A percentile compares a stretch with the other conserved stretches of the same genome.
phyloP scores from a whole-genome alignment of 2,113 vertebrate species.

The Pontoporia blainvillei region DNA sequence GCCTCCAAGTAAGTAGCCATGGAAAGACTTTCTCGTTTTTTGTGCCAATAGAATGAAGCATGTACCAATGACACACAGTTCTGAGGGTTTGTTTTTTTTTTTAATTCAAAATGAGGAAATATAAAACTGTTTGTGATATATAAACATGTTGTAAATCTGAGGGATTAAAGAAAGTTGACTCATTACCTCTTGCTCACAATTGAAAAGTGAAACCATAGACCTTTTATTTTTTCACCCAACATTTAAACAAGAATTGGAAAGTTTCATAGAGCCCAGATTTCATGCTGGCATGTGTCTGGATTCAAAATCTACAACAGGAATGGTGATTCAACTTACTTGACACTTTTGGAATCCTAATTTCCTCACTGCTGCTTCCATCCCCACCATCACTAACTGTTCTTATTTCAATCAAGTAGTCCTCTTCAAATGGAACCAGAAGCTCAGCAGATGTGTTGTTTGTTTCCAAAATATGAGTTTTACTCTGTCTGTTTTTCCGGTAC shows the following conservation, averaged over 20 bases:
- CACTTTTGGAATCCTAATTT: slow-evolving; percentile 92
- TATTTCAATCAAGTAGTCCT: slow-evolving; percentile 92
- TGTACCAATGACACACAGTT: neutral
- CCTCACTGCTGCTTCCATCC: slow-evolving; percentile 90
- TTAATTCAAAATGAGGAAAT: neutral
- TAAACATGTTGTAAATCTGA: neutral
- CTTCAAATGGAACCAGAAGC: slow-evolving; percentile 87
- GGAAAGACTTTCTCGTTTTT: neutral
- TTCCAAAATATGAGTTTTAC: slow-evolving; percentile 84
- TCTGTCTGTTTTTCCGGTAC: slow-evolving; percentile 87
- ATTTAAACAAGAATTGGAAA: neutral
- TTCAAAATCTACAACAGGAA: neutral
- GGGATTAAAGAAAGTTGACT: neutral
- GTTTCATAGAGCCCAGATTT: neutral
- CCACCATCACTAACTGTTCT: slow-evolving; percentile 89
- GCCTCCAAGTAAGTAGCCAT: neutral
- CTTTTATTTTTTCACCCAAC: neutral
- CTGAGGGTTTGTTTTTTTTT: neutral
- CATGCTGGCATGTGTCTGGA: neutral
- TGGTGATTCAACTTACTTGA: slow-evolving; percentile 82
- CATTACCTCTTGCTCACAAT: neutral
- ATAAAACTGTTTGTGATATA: neutral
- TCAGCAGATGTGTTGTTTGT: slow-evolving; percentile 91
- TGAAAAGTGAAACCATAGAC: neutral
- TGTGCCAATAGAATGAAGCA: neutral